Evolutionary conservation across 2,113 vertebrate genomes (phyloP).

Genomic region (Pheucticus melanocephalus): DNA sequence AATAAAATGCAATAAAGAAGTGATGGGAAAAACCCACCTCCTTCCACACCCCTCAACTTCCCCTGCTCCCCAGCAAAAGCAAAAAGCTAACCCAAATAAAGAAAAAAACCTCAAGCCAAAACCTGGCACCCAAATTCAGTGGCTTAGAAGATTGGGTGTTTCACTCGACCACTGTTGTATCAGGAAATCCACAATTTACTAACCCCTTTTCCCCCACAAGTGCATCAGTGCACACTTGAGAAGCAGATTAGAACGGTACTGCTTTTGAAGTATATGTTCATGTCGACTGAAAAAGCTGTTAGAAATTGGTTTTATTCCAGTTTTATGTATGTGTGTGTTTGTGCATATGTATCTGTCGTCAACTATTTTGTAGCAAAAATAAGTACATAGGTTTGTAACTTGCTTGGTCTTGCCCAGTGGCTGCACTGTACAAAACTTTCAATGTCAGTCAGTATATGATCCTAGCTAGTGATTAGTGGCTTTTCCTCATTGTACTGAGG

Average conservation of each 20-base stretch:
- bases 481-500: background rate
- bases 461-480: background rate
- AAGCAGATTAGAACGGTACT: background rate
- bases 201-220: background rate
- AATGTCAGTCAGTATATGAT: background rate
- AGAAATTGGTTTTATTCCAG: background rate
- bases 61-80: background rate
- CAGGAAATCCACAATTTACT: background rate
- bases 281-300: background rate
- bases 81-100: background rate
- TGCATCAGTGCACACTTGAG: background rate
- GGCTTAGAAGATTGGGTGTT: background rate
- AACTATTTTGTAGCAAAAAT: background rate
- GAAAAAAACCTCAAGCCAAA: background rate
- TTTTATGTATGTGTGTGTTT: background rate
- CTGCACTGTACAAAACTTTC: background rate
- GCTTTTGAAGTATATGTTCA: background rate
- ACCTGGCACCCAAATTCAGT: background rate
- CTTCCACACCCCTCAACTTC: background rate
- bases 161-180: background rate
- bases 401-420: background rate
- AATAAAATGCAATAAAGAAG: background rate
- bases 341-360: background rate
- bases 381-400: background rate
- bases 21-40: accelerated